Conservation (phyloP, 2,797 vertebrate genomes). For the Hypotaenidia philippensis region DNA sequence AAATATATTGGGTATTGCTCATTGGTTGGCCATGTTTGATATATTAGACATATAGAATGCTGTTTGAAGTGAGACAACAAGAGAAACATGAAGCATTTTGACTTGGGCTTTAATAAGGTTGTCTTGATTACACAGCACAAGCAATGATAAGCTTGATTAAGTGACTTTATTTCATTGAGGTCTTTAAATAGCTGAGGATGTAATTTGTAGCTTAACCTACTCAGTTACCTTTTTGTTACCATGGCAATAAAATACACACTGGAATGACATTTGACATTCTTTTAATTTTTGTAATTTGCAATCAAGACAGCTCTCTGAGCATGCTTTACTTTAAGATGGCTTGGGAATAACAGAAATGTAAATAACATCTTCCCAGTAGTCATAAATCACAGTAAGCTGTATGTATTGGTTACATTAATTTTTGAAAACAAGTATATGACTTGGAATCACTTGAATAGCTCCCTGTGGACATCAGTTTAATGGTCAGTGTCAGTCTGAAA, state of each 20-base stretch:
- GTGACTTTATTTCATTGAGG: conserved; percentile 61
- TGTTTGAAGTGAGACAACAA: background rate
- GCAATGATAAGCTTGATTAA: conserved; percentile 72
- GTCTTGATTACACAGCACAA: conserved; percentile 57
- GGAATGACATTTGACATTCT: conserved; percentile 70
- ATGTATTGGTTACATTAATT: background rate
- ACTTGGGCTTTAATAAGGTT: conserved; percentile 45
- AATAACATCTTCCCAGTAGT: background rate
- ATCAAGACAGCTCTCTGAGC: conserved; percentile 30
- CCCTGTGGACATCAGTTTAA: background rate
- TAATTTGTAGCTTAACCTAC: conserved; percentile 71
- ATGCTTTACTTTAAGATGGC: conserved; percentile 46
- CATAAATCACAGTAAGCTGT: background rate
- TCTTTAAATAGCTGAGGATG: conserved; percentile 71
- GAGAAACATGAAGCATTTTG: conserved; percentile 15
- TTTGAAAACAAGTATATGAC: background rate
- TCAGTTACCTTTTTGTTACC: conserved; percentile 71
- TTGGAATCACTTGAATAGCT: background rate
- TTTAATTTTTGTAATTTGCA: conserved; percentile 76
- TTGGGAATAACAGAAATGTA: conserved; percentile 39
- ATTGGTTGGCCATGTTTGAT: background rate
- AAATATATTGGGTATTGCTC: background rate
- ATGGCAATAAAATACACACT: conserved; percentile 65
- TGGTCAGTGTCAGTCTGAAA: background rate
- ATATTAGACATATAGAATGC: background rate